Evolutionary conservation across 2,113 vertebrate genomes (phyloP).

Genomic region (Plecturocebus donacophilus): DNA sequence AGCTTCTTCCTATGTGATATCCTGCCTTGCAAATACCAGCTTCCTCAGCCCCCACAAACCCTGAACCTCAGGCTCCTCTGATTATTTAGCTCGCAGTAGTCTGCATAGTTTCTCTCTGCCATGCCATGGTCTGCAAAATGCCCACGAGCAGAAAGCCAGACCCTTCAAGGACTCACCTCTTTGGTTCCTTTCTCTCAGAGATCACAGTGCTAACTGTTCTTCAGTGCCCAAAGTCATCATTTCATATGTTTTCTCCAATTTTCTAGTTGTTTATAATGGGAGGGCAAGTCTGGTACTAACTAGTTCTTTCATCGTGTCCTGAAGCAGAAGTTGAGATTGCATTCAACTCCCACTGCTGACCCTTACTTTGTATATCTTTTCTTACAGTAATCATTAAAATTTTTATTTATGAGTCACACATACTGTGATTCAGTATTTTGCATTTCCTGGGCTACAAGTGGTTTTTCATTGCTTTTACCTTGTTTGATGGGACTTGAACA

Average conservation of each 20-base stretch:
- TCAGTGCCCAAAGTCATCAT: not conserved
- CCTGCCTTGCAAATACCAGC: not conserved
- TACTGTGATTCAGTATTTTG: not conserved
- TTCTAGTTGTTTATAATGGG: not conserved
- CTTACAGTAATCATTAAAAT: not conserved
- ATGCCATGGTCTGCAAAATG: not conserved
- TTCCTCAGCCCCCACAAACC: not conserved
- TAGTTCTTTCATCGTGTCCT: not conserved
- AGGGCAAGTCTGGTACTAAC: not conserved
- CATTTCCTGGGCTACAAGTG: not conserved
- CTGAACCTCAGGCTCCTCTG: not conserved
- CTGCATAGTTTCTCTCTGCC: not conserved
- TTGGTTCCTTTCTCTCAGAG: not conserved
- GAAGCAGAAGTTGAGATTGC: conserved; percentile 31
- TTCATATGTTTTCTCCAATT: not conserved
- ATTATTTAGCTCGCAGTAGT: not conserved
- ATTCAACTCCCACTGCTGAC: not conserved
- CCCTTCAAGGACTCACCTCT: not conserved
- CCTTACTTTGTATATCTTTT: not conserved
- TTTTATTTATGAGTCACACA: not conserved
- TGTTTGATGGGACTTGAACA: not conserved
- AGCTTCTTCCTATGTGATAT: not conserved
- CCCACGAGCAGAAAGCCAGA: not conserved
- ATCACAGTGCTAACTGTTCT: not conserved
- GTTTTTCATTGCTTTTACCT: conserved; percentile 18